Percentiles rank a stretch among this genome's conserved stretches.
Evolutionary conservation across 2,113 vertebrate genomes (phyloP).

Genomic region (Ammodytes marinus): DNA sequence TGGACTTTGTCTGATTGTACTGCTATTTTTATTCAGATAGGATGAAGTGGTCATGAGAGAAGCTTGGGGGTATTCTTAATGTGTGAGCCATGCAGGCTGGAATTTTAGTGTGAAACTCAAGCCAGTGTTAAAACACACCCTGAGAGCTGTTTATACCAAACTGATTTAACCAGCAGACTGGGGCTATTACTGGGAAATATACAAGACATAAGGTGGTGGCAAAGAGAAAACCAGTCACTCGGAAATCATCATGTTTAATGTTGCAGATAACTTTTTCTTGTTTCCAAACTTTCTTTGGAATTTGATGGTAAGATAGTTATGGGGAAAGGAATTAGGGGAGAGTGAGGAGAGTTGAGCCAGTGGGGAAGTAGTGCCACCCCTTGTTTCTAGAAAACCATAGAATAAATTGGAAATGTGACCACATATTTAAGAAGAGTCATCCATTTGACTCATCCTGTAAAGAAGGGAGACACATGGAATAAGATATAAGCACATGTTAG

Average conservation of each 20-base stretch:
- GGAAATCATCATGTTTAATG: background rate
- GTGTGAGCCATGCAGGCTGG: background rate
- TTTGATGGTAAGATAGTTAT: background rate
- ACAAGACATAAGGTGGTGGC: background rate
- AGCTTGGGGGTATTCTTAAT: background rate
- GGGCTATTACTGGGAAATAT: conserved; percentile 9
- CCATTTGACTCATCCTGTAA: too few relatives aligned
- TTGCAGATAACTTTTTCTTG: background rate
- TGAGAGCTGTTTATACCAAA: conserved; percentile 25
- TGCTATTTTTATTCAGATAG: conserved; percentile 10
- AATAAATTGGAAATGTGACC: too few relatives aligned
- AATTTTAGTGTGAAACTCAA: conserved; percentile 30
- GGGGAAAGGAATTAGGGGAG: background rate
- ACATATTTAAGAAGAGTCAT: too few relatives aligned
- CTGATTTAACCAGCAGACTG: background rate
- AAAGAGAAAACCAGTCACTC: background rate
- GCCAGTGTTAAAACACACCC: background rate
- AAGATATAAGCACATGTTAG: too few relatives aligned
- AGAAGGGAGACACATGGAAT: too few relatives aligned
- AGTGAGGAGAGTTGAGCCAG: too few relatives aligned
- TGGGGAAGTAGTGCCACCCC: too few relatives aligned
- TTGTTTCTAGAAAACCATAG: too few relatives aligned
- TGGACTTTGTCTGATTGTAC: background rate
- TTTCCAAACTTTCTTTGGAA: background rate
- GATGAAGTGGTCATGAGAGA: background rate